Conservation (phyloP, 2,113 vertebrate genomes). For the Perca schrenkii region DNA sequence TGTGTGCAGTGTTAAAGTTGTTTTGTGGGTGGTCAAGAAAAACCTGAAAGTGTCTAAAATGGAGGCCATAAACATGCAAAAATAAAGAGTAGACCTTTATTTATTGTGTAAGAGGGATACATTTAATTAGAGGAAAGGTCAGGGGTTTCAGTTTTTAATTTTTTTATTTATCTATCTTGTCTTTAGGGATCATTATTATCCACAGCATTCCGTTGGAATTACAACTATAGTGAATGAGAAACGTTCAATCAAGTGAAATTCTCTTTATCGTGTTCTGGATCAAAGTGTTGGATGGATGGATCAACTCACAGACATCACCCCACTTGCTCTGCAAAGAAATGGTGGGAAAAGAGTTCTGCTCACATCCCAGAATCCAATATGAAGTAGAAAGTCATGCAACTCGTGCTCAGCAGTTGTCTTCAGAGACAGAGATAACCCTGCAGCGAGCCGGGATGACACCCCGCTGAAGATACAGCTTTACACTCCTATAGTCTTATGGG, state of each 20-base stretch:
- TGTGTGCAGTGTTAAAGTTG: not conserved
- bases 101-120: not conserved
- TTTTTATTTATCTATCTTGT: not conserved
- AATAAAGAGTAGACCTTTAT: not conserved
- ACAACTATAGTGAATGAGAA: not conserved
- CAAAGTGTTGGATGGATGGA: constrained; percentile 13
- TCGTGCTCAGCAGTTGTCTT: constrained; percentile 48
- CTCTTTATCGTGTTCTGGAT: constrained; percentile 12
- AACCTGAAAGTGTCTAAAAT: not conserved
- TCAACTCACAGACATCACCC: constrained; percentile 13
- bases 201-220: not conserved
- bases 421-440: constrained; percentile 64
- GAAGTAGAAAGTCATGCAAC: constrained; percentile 35
- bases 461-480: constrained; percentile 58
- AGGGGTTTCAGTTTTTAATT: not conserved
- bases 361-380: constrained; percentile 43
- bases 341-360: constrained; percentile 47
- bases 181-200: not conserved
- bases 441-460: constrained; percentile 51
- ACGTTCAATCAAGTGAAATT: not conserved
- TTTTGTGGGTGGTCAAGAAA: not conserved
- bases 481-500: constrained; percentile 62
- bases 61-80: not conserved
- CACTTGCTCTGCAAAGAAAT: not conserved
- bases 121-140: not conserved